Evolutionary conservation across 2,888 invertebrate genomes (phyloP).

Genomic region (Melieria picta): DNA sequence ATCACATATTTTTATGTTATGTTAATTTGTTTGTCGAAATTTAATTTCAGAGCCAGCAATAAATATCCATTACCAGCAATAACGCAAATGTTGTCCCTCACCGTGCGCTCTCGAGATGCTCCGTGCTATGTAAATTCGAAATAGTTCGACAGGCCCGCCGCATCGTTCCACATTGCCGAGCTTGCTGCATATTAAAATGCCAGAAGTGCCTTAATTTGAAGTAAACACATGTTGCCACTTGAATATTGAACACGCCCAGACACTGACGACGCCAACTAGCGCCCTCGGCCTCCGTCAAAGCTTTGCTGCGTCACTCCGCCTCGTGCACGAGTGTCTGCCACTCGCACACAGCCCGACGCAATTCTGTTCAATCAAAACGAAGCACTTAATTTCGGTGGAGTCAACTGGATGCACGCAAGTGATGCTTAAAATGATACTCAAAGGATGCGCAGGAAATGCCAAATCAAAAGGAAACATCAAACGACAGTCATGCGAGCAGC

Average conservation of each 20-base stretch:
- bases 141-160: too few relatives aligned
- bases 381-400: conserved; percentile 6
- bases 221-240: conserved; percentile 2
- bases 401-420: background rate
- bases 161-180: too few relatives aligned
- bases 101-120: too few relatives aligned
- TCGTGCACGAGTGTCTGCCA: background rate
- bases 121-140: too few relatives aligned
- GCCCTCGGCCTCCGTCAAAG: background rate
- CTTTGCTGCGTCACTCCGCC: background rate
- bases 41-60: too few relatives aligned
- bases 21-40: too few relatives aligned
- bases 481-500: background rate
- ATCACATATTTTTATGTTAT: too few relatives aligned
- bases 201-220: conserved; percentile 12
- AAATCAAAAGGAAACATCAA: conserved; percentile 16
- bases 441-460: conserved; percentile 10
- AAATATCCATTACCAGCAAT: too few relatives aligned
- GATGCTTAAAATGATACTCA: background rate
- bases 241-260: conserved; percentile 2
- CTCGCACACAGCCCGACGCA: background rate
- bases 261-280: too few relatives aligned
- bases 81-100: too few relatives aligned
- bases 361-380: conserved; percentile 1
- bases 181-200: conserved; percentile 5